Conservation (phyloP, 1,140 invertebrate species). For the Macrosteles quadrilineatus region DNA sequence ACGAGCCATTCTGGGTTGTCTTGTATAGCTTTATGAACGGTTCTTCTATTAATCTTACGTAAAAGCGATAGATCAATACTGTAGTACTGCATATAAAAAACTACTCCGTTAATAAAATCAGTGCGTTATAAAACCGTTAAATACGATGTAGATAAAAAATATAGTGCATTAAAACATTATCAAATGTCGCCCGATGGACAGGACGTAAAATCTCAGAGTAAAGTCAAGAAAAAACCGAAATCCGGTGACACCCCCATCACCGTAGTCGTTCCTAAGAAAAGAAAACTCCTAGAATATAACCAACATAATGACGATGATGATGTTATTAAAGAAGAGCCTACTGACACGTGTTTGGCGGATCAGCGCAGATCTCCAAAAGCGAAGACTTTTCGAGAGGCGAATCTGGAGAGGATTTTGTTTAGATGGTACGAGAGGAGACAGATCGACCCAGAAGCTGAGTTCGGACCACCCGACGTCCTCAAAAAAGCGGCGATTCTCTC, state of each 20-base stretch:
- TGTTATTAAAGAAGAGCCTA: neutral
- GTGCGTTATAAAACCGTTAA: too few relatives aligned
- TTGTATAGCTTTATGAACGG: too few relatives aligned
- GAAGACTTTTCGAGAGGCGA: constrained; percentile 36
- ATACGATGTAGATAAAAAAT: too few relatives aligned
- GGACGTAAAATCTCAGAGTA: neutral
- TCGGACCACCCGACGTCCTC: constrained; percentile 30
- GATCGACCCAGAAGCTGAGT: neutral
- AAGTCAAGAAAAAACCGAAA: constrained; percentile 18
- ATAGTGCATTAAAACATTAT: too few relatives aligned
- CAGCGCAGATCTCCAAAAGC: constrained; percentile 14
- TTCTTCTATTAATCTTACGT: too few relatives aligned
- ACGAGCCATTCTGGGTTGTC: too few relatives aligned
- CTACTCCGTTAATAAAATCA: too few relatives aligned
- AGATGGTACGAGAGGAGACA: constrained; percentile 43
- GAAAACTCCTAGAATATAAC: constrained; percentile 8
- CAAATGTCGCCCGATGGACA: constrained; percentile 27
- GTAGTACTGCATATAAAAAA: too few relatives aligned
- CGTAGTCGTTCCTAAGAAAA: constrained; percentile 4
- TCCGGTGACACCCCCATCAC: neutral
- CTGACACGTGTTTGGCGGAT: neutral
- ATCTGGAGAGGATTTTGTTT: constrained; percentile 42
- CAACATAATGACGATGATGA: constrained; percentile 11
- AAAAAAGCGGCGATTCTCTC: constrained; percentile 39
- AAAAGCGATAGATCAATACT: too few relatives aligned